Evolutionary conservation across 2,113 vertebrate genomes (phyloP), one percentile per base, ranked within the genome.

Genomic region (Callipepla californica): DNA sequence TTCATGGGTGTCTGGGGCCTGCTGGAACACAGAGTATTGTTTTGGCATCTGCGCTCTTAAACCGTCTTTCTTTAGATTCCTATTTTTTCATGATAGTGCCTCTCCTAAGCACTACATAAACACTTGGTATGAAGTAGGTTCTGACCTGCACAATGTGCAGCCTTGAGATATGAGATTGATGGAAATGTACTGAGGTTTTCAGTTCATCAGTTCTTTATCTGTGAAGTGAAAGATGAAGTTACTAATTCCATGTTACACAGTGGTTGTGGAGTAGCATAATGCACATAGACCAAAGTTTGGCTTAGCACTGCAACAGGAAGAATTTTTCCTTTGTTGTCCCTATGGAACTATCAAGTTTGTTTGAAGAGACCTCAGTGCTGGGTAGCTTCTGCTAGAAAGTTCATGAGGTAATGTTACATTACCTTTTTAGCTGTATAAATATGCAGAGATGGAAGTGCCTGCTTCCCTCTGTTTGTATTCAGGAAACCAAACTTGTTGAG

Each of bases 31-130:
- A 20, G 47, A 38, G 5, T 20, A 1, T 30, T 58, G 32, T 59
- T 28, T 7, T 42, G 15, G 11, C 0, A 0, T 18, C 23, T 68
- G 14, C 44, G 36, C 17, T 62, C 7, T 38, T 0, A 0, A 28
- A 1, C 13, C 65, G 21, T 53, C 26, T 53, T 53, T 6, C 47
- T 69, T 80, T 53, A 36, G 53, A 9, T 9, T 61, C 8, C 15
- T 10, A 7, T 32, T 87, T 19, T 61, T 40, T 40, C 40, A 45
- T 47, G 25, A 3, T 7, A 25, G 25, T 32, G 38, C 26, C 38
- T 72, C 65, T 63, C 40, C 26, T 25, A 16, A 85, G 40, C 16
- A 4, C 21, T 67, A 14, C 6, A 13, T 19, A 26, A 63, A 15
- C 1, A 1, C 30, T 61, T 18, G 34, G 42, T 25, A 55, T 68